Conservation (phyloP, 2,113 vertebrate species). For the Mixornis gularis region DNA sequence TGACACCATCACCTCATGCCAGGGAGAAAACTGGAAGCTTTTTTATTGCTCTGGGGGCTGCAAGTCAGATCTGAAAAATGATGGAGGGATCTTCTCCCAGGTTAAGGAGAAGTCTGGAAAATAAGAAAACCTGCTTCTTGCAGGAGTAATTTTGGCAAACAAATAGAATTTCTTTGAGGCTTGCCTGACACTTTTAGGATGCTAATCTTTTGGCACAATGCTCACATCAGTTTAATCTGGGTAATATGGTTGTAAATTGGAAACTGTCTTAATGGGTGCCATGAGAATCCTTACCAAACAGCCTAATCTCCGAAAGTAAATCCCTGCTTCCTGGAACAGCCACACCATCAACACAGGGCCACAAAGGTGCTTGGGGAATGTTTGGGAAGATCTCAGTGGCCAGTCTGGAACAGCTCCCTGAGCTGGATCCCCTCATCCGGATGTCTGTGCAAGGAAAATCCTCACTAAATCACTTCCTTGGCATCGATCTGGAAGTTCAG, state of each 20-base stretch:
- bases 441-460: slow-evolving; percentile 24
- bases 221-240: not conserved
- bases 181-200: not conserved
- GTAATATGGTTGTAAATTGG: not conserved
- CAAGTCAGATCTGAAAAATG: not conserved
- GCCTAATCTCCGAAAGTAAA: slow-evolving; percentile 1
- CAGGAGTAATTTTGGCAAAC: not conserved
- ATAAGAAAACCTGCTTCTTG: not conserved
- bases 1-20: not conserved
- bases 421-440: not conserved
- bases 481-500: not conserved
- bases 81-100: not conserved
- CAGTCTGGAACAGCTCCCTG: not conserved
- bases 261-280: not conserved
- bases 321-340: slow-evolving; percentile 46
- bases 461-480: slow-evolving; percentile 39
- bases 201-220: not conserved
- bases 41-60: not conserved
- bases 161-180: not conserved
- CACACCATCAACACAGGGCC: not conserved
- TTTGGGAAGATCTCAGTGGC: not conserved
- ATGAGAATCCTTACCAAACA: slow-evolving; percentile 6
- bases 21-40: not conserved
- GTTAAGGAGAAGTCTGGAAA: not conserved
- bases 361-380: not conserved